Conservation (phyloP, 2,888 invertebrate genomes). For the Andrena haemorrhoa region DNA sequence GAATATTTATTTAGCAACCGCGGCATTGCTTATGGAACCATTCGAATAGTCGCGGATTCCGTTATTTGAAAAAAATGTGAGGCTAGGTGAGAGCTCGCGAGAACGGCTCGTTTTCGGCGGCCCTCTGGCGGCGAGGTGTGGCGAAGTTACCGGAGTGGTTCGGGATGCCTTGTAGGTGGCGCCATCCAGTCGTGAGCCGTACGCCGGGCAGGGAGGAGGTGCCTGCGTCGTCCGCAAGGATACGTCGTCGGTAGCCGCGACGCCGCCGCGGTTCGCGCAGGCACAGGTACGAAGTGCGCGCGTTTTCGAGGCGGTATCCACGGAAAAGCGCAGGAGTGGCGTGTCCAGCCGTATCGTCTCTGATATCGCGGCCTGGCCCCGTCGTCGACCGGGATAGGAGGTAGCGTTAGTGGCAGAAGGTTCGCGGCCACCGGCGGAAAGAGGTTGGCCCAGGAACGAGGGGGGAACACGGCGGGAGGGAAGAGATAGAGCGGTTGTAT, state of each 20-base stretch:
- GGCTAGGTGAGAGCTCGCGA: neutral
- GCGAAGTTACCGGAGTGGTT: neutral
- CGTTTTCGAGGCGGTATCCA: conserved; percentile 58
- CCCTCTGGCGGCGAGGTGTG: neutral
- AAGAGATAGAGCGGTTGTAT: conserved; percentile 53
- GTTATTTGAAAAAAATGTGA: neutral
- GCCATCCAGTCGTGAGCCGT: conserved; percentile 73
- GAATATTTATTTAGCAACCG: neutral
- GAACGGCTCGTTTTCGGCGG: neutral
- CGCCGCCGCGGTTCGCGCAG: conserved; percentile 66
- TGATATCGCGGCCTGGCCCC: conserved; percentile 31
- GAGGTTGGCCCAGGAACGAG: conserved; percentile 24
- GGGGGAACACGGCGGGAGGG: conserved; percentile 32
- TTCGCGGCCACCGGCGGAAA: conserved; percentile 31
- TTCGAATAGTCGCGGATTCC: neutral
- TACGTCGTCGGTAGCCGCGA: conserved; percentile 68
- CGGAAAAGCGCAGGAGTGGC: conserved; percentile 66
- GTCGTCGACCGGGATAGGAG: conserved; percentile 26
- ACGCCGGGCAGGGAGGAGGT: conserved; percentile 68
- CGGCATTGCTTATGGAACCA: no score
- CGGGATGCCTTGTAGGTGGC: conserved; percentile 71
- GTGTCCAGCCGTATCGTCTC: conserved; percentile 47
- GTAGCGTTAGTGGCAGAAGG: conserved; percentile 16
- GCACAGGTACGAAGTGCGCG: conserved; percentile 68
- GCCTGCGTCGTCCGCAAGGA: conserved; percentile 66